Percentiles rank a stretch among this genome's conserved stretches.
Evolutionary conservation across 2,113 vertebrate genomes (phyloP).

Genomic region (Ictalurus punctatus): DNA sequence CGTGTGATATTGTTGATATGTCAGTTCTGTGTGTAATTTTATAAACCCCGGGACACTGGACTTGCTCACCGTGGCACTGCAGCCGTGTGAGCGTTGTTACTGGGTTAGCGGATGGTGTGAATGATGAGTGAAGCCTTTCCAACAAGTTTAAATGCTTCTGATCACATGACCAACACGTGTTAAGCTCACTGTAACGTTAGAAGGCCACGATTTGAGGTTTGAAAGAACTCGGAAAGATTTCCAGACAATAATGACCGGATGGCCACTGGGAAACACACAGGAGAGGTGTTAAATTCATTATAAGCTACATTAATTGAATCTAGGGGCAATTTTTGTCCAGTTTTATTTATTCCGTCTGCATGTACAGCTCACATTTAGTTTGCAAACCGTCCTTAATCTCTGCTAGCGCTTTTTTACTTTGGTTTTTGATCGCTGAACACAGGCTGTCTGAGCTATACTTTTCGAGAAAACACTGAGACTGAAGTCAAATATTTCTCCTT

Average conservation of each 20-base stretch:
- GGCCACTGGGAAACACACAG: background rate
- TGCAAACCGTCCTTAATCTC: background rate
- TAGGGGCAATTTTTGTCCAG: background rate
- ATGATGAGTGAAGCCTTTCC: background rate
- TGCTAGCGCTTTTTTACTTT: background rate
- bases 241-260: background rate
- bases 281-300: background rate
- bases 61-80: background rate
- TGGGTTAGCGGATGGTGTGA: background rate
- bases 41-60: background rate
- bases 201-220: conserved; percentile 39
- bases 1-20: no score
- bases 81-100: background rate
- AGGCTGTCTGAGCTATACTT: background rate
- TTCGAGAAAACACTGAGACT: background rate
- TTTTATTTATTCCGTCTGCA: background rate
- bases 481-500: background rate
- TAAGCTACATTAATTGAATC: background rate
- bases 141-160: background rate
- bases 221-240: conserved; percentile 3
- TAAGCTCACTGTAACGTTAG: conserved; percentile 58
- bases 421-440: background rate
- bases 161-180: conserved; percentile 40
- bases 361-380: background rate
- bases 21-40: background rate